Evolutionary conservation across 2,888 invertebrate genomes (phyloP).

Genomic region (Nineta flava): DNA sequence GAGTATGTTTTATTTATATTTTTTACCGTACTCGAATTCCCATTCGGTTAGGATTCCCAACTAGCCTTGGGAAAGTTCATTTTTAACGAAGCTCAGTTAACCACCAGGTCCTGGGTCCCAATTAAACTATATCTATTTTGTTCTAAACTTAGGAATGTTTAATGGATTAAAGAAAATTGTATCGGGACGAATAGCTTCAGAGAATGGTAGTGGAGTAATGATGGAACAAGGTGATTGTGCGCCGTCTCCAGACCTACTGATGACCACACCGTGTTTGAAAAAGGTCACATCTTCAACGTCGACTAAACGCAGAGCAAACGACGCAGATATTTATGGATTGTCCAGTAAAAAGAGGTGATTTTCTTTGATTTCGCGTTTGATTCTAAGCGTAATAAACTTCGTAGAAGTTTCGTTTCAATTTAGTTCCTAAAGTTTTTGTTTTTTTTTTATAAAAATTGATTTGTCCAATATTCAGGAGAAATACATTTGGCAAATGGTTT

Average conservation of each 20-base stretch:
- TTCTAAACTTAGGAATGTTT: constrained; percentile 54
- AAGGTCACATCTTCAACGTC: constrained; percentile 18
- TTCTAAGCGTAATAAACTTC: not conserved
- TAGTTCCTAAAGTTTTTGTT: constrained; percentile 3
- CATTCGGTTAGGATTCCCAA: no score
- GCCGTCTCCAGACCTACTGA: constrained; percentile 23
- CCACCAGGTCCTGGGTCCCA: no score
- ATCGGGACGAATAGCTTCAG: constrained; percentile 38
- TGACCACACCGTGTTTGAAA: constrained; percentile 39
- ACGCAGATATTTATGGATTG: constrained; percentile 32
- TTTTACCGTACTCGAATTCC: constrained; percentile 5
- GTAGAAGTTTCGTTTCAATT: not conserved
- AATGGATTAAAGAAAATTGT: constrained; percentile 66
- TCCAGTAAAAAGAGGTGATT: constrained; percentile 52
- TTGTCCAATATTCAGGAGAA: not conserved
- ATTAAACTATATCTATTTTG: no score
- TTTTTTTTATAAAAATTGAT: constrained; percentile 2
- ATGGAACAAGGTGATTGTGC: constrained; percentile 15
- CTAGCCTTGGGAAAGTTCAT: no score
- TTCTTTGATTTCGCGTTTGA: not conserved
- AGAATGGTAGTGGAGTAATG: constrained; percentile 26
- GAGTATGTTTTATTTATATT: constrained; percentile 35
- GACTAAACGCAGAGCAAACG: constrained; percentile 46
- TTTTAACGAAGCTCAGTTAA: no score
- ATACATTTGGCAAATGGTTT: constrained; percentile 1